phyloP scores from a whole-genome alignment of 2,797 vertebrate genomes.

The Peromyscus nudipes region DNA sequence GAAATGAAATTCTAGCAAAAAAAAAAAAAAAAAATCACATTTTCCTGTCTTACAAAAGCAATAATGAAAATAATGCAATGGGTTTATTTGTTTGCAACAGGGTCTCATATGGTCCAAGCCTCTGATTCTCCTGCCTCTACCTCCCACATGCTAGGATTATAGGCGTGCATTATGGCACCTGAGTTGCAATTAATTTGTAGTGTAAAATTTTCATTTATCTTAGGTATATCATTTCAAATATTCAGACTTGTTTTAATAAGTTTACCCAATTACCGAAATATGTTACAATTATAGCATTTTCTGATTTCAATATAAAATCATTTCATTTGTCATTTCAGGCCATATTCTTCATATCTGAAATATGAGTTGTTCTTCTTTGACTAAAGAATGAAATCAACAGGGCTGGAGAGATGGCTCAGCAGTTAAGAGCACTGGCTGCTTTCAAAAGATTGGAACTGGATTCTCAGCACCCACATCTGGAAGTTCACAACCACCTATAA shows the following conservation, averaged over 20 bases:
- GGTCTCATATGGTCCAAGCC: neutral
- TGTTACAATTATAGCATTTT: slow-evolving; percentile 32
- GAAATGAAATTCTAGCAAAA: neutral
- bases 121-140: neutral
- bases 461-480: neutral
- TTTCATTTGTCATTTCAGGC: neutral
- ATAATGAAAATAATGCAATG: slow-evolving; percentile 13
- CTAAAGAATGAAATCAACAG: slow-evolving; percentile 17
- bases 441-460: no score
- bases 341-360: slow-evolving; percentile 11
- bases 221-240: neutral
- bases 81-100: neutral
- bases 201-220: slow-evolving; percentile 51
- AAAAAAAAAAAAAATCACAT: neutral
- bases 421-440: neutral
- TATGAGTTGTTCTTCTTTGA: neutral
- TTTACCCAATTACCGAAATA: neutral
- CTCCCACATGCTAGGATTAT: no score
- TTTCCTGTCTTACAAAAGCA: slow-evolving; percentile 42
- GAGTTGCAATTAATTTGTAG: neutral
- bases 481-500: no score
- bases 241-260: slow-evolving; percentile 16
- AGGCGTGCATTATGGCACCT: neutral
- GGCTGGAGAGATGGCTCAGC: neutral
- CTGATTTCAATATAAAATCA: slow-evolving; percentile 28